A percentile compares a stretch with the other conserved stretches of the same genome.
Conservation (phyloP, 1,140 invertebrate genomes). For the Nymphalis io region DNA sequence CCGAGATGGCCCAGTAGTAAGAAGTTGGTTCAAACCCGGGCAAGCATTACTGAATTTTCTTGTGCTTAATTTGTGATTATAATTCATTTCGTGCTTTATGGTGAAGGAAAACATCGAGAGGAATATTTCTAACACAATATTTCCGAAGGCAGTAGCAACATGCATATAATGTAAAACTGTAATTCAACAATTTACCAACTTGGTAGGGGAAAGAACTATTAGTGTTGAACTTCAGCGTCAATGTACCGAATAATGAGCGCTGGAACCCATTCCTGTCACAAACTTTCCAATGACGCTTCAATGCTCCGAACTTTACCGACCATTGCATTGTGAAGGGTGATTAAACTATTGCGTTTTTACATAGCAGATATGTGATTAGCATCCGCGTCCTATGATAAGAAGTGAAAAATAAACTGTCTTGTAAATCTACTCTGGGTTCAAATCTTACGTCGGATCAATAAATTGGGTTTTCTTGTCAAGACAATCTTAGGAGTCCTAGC, state of each 20-base stretch:
- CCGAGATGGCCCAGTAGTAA: too few species aligned
- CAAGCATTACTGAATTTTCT: too few species aligned
- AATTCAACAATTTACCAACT: conserved; percentile 20
- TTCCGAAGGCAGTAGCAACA: neutral
- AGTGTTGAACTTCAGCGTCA: conserved; percentile 18
- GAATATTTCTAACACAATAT: neutral
- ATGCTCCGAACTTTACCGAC: conserved; percentile 2
- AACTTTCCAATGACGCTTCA: conserved; percentile 17
- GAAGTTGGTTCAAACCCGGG: too few species aligned
- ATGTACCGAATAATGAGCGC: conserved; percentile 31
- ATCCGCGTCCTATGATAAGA: too few species aligned
- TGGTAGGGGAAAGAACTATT: conserved; percentile 21
- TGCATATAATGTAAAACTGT: neutral
- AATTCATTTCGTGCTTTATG: too few species aligned
- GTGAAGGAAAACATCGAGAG: too few species aligned
- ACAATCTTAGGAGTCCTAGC: too few species aligned
- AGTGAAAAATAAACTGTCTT: too few species aligned
- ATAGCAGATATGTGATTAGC: neutral
- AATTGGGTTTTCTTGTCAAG: too few species aligned
- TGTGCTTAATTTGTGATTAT: too few species aligned
- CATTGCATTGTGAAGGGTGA: conserved; percentile 5
- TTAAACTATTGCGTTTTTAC: neutral
- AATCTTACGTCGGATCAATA: too few species aligned
- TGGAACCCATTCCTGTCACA: conserved; percentile 16
- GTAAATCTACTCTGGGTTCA: too few species aligned